Evolutionary conservation across 2,888 invertebrate species (phyloP).

Genomic region (Rhodophaea formosa): DNA sequence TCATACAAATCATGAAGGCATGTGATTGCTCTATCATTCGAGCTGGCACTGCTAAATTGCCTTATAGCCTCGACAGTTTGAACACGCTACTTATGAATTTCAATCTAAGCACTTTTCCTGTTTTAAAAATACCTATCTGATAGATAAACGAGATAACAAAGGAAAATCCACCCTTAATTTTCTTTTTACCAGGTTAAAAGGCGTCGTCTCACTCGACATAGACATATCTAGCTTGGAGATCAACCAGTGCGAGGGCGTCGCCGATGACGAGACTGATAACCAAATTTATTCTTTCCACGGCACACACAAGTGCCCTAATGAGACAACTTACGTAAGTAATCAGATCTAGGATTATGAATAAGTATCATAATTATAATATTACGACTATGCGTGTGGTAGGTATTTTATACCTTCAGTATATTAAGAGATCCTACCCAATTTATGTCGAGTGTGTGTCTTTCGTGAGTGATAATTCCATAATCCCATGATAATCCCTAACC

Average conservation of each 20-base stretch:
- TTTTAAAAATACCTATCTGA: not conserved
- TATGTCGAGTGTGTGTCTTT: too few species aligned
- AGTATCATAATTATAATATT: too few species aligned
- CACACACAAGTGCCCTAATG: slow-evolving; percentile 94
- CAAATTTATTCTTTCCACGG: slow-evolving; percentile 91
- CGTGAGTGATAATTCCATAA: too few species aligned
- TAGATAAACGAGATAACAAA: not conserved
- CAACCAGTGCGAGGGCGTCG: slow-evolving; percentile 89
- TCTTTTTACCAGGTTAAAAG: slow-evolving; percentile 59
- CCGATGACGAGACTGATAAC: slow-evolving; percentile 60
- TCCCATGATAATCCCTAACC: too few species aligned
- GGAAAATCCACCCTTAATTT: not conserved
- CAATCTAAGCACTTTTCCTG: not conserved
- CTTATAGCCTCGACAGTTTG: too few species aligned
- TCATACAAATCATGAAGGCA: too few species aligned
- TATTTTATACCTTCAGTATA: too few species aligned
- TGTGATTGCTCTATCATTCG: too few species aligned
- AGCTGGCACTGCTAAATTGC: too few species aligned
- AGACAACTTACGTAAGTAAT: slow-evolving; percentile 87
- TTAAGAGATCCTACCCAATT: too few species aligned
- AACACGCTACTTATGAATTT: not conserved
- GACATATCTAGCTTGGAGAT: slow-evolving; percentile 90
- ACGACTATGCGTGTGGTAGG: too few species aligned
- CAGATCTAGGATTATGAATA: slow-evolving; percentile 17
- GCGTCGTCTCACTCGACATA: slow-evolving; percentile 85